Base-by-base conservation (phyloP, 2,113 vertebrate genomes). In the Centropus bengalensis region DNA sequence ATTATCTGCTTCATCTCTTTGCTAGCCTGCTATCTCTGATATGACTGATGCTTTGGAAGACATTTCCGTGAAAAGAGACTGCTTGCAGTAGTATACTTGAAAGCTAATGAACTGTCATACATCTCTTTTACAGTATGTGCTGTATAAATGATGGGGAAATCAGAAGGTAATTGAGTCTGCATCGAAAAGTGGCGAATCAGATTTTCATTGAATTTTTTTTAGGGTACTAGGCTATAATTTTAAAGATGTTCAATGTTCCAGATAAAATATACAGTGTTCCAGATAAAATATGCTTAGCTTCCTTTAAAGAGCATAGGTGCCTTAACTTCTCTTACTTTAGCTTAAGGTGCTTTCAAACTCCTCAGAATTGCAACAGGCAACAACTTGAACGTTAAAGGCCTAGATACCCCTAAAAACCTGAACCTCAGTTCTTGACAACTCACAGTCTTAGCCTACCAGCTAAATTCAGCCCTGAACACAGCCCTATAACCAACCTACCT, bases 1-100 rank as follows among this genome's bases (percentile, higher is more conserved):
- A n/a, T 58, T 70, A 90, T 94, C 89, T 92, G 78, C 49, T 85
- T 86, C 62, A 82, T 91, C 49, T 91, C 81, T 88, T 40, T 67
- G 49, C 82, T 58, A 84, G 80, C 19, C 66, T 91, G 30, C 66
- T 82, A 17, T 71, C 73, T 86, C 69, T 68, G 52, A 69, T 78
- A 62, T 42, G 60, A 69, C 67, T 77, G 85, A 73, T 62, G 82
- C 56, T 86, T 64, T 93, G 77, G 81, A 68, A 93, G 91, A 64
- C 40, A 51, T 69, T 89, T 45, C 66, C 4, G 18, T 79, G 88
- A 91, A 94, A 92, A 73, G 44, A 96, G 40, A 73, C 54, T 58
- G 0, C 28, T 64, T 69, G 15, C 81, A 84, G 44, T 69, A 82
- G 33, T 16, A 23, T 60, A 42, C 69, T 87, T 87, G 63, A 79